phyloP scores from a whole-genome alignment of 1,140 invertebrate genomes.

The Trachymyrmex cornetzi region DNA sequence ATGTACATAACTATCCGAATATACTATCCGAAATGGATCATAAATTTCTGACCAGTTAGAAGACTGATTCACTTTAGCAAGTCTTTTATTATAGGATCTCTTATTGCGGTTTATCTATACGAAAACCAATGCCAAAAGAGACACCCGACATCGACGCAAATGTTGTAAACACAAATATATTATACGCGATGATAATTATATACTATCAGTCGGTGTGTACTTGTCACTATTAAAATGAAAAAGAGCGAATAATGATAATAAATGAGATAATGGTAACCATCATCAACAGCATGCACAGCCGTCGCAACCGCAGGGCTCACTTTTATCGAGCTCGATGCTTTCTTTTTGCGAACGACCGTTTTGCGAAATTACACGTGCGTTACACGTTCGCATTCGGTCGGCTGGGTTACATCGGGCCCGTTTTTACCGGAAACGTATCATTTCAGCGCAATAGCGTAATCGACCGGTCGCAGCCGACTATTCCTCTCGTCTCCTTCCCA shows the following conservation, averaged over 20 bases:
- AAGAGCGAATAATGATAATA: background rate
- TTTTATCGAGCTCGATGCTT: background rate
- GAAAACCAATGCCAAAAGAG: slow-evolving; percentile 2
- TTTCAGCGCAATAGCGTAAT: slow-evolving; percentile 35
- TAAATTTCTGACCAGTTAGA: too few relatives aligned
- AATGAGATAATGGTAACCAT: slow-evolving; percentile 10
- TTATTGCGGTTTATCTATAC: background rate
- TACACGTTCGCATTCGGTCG: slow-evolving; percentile 15
- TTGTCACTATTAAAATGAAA: background rate
- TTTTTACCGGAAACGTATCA: slow-evolving; percentile 57
- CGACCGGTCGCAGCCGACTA: slow-evolving; percentile 23
- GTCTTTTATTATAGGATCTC: too few relatives aligned
- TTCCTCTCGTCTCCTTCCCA: background rate
- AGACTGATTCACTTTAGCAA: too few relatives aligned
- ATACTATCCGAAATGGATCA: too few relatives aligned
- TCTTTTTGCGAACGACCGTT: background rate
- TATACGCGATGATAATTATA: background rate
- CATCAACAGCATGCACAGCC: background rate
- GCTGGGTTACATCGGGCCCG: background rate
- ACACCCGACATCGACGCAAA: background rate
- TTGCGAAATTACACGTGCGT: slow-evolving; percentile 41
- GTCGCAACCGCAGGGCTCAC: background rate
- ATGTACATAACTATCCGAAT: too few relatives aligned
- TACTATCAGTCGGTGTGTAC: background rate
- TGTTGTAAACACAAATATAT: background rate